Percentiles rank a stretch among this genome's conserved stretches.
phyloP scores from a whole-genome alignment of 2,888 invertebrate species.

The Drosophila mimetica region DNA sequence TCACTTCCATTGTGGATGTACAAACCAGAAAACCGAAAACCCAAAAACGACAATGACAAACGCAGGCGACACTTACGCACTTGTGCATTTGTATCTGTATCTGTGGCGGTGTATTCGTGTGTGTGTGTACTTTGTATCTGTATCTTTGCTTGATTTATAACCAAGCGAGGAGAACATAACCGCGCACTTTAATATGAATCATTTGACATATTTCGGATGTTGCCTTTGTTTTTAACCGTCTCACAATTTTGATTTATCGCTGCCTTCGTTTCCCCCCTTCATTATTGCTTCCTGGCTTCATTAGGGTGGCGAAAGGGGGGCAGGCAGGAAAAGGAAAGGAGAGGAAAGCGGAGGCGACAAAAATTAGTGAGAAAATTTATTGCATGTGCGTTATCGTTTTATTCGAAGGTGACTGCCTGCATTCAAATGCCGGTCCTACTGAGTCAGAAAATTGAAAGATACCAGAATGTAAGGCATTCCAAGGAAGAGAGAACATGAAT shows the following conservation, averaged over 20 bases:
- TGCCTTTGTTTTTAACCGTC: conserved; percentile 58
- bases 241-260: conserved; percentile 65
- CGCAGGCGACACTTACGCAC: conserved; percentile 59
- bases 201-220: conserved; percentile 65
- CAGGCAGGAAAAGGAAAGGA: not conserved
- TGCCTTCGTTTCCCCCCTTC: conserved; percentile 3
- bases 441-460: conserved; percentile 21
- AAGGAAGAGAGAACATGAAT: not conserved
- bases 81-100: conserved; percentile 46
- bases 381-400: conserved; percentile 65
- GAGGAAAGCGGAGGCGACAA: conserved; percentile 64
- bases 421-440: conserved; percentile 50
- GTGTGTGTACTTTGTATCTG: conserved; percentile 20
- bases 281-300: conserved; percentile 39
- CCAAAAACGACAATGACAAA: conserved; percentile 61
- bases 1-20: conserved; percentile 16
- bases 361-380: conserved; percentile 76
- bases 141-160: conserved; percentile 64
- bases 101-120: conserved; percentile 37
- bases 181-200: conserved; percentile 74
- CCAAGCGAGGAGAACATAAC: conserved; percentile 44
- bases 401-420: conserved; percentile 30
- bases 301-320: conserved; percentile 30
- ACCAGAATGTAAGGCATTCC: not conserved
- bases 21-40: conserved; percentile 17